A percentile compares a stretch with the other conserved stretches of the same genome.
Conservation (phyloP, 1,140 invertebrate genomes). For the Planococcus citri region DNA sequence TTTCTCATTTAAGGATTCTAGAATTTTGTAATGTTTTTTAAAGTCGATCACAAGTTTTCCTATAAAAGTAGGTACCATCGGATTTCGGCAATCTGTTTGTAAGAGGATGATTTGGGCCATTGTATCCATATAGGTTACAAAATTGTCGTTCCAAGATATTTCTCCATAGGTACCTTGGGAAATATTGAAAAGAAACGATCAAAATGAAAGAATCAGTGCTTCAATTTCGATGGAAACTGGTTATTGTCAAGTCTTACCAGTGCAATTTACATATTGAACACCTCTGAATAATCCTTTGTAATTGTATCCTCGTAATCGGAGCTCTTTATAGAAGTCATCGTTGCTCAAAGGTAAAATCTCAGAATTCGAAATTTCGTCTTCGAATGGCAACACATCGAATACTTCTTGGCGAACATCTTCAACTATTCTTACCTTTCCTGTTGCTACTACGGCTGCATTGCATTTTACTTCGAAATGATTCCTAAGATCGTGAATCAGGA, state of each 20-base stretch:
- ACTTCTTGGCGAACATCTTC: slow-evolving; percentile 31
- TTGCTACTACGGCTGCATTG: slow-evolving; percentile 60
- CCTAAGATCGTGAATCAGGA: slow-evolving; percentile 49
- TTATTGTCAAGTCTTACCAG: too few species aligned
- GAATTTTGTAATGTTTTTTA: background rate
- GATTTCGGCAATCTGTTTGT: background rate
- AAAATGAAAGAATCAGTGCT: too few species aligned
- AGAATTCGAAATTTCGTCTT: slow-evolving; percentile 25
- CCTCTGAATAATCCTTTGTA: slow-evolving; percentile 67
- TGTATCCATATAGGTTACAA: slow-evolving; percentile 84
- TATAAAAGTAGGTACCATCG: background rate
- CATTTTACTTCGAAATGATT: slow-evolving; percentile 79
- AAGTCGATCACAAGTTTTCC: background rate
- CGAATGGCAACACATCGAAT: slow-evolving; percentile 36
- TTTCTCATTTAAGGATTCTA: background rate
- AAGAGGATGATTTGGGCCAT: slow-evolving; percentile 57
- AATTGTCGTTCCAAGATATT: slow-evolving; percentile 70
- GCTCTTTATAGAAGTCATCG: slow-evolving; percentile 83
- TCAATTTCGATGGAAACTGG: too few species aligned
- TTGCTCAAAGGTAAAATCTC: slow-evolving; percentile 35
- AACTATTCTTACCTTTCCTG: slow-evolving; percentile 43
- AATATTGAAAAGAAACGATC: too few species aligned
- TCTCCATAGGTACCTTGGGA: slow-evolving; percentile 22
- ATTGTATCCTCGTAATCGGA: slow-evolving; percentile 80
- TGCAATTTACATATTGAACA: slow-evolving; percentile 38